Conservation (phyloP, 2,797 vertebrate species). For the Rhinoraja longicauda region DNA sequence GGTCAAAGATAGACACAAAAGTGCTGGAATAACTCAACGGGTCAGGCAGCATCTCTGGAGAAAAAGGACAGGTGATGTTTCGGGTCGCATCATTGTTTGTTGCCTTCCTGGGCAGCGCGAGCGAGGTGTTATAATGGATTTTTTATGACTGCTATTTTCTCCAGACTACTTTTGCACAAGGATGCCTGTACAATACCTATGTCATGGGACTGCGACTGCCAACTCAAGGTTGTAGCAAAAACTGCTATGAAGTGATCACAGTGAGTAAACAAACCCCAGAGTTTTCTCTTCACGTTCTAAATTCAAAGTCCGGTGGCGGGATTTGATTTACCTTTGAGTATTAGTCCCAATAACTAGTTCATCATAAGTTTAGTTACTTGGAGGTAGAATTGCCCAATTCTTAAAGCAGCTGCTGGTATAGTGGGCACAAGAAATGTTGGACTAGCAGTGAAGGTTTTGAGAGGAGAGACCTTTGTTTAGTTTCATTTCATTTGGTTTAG, state of each 20-base stretch:
- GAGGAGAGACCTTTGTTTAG: no score
- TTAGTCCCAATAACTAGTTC: neutral
- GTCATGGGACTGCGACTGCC: neutral
- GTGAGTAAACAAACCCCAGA: constrained; percentile 46
- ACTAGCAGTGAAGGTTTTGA: no score
- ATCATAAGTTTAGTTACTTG: neutral
- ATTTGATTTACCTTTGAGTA: neutral
- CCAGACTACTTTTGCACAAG: constrained; percentile 52
- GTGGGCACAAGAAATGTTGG: no score
- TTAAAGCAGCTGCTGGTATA: neutral
- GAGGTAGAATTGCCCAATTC: neutral
- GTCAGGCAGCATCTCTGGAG: no score
- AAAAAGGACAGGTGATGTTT: no score
- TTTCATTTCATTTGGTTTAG: no score
- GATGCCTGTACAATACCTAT: constrained; percentile 51
- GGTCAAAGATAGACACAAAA: no score
- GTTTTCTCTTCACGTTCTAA: neutral
- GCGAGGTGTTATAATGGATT: neutral
- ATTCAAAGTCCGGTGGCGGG: neutral
- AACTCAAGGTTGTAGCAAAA: constrained; percentile 51
- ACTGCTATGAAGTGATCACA: constrained; percentile 59
- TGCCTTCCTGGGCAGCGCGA: neutral
- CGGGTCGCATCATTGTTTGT: neutral
- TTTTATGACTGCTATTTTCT: constrained; percentile 40
- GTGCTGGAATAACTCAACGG: no score